These are phyloP conservation scores for Beroe forskalii DNA, from an alignment of 37 sponge, comb jelly and placozoan species.

Conservation along the genomic window DNA sequence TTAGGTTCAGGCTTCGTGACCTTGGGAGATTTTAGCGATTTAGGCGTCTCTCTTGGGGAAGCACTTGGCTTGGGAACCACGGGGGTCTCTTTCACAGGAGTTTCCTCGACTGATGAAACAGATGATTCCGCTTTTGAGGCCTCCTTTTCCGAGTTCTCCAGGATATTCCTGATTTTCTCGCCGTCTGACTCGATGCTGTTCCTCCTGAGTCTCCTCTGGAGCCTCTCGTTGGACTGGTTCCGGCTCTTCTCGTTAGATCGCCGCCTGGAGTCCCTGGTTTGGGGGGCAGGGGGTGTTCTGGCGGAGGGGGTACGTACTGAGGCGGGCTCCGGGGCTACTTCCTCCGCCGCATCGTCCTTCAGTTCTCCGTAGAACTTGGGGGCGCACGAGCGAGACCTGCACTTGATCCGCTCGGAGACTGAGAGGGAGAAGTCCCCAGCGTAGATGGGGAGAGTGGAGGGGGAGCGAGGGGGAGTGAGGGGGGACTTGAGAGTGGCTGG, in stretches of 20 bases:
- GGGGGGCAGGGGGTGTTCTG: background rate
- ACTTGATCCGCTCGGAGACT: slow-evolving; percentile 55
- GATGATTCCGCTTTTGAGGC: background rate
- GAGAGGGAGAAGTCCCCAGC: slow-evolving; percentile 62
- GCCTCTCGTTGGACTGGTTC: slow-evolving; percentile 17
- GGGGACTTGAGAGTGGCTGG: slow-evolving; percentile 17
- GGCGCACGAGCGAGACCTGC: slow-evolving; percentile 24
- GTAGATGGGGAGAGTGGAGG: slow-evolving; percentile 22
- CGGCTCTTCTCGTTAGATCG: slow-evolving; percentile 4
- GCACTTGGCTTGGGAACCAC: background rate
- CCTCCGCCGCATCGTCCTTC: background rate
- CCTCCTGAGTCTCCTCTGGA: slow-evolving; percentile 1
- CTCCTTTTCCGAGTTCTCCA: slow-evolving; percentile 34
- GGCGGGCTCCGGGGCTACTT: background rate
- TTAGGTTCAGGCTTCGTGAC: background rate
- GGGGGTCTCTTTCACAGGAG: background rate
- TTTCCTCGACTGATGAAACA: background rate
- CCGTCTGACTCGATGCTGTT: slow-evolving; percentile 61
- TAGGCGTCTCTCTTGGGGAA: background rate
- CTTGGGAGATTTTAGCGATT: slow-evolving; percentile 30
- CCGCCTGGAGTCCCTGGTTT: background rate
- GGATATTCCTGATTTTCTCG: slow-evolving; percentile 55
- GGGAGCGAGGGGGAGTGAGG: slow-evolving; percentile 58
- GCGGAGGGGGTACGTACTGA: background rate
- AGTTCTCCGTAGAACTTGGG: slow-evolving; percentile 58